phyloP scores from a whole-genome alignment of 2,113 vertebrate genomes.

The Lasiurus borealis region DNA sequence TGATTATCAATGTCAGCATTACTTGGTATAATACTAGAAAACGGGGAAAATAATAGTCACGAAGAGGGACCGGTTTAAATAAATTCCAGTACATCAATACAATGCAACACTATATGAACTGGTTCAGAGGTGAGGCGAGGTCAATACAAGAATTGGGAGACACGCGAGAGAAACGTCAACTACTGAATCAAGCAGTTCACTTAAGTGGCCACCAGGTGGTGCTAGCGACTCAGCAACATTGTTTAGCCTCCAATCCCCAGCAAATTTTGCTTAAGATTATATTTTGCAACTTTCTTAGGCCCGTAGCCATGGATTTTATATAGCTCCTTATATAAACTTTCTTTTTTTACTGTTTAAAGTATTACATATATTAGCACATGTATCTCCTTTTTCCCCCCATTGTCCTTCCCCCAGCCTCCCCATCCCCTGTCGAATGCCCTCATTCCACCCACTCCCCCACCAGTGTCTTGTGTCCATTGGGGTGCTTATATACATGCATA shows the following conservation, averaged over 20 bases:
- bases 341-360: too few species aligned
- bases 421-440: too few species aligned
- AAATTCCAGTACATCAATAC: neutral
- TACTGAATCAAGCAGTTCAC: constrained; percentile 37
- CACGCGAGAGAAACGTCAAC: neutral
- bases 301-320: constrained; percentile 64
- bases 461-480: too few species aligned
- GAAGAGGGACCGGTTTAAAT: neutral
- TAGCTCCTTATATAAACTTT: constrained; percentile 64
- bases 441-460: too few species aligned
- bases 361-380: too few species aligned
- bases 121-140: neutral
- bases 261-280: neutral
- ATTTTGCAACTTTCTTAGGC: constrained; percentile 51
- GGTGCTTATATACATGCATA: too few species aligned
- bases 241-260: neutral
- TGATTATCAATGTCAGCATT: neutral
- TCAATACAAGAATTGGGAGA: neutral
- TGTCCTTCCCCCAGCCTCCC: too few species aligned
- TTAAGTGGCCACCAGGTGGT: constrained; percentile 62
- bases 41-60: neutral
- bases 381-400: too few species aligned
- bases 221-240: constrained; percentile 54
- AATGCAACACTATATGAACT: neutral
- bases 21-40: neutral